These are phyloP conservation scores for Promerops cafer DNA, from an alignment of 2,113 vertebrate genomes.

Conservation along the genomic window DNA sequence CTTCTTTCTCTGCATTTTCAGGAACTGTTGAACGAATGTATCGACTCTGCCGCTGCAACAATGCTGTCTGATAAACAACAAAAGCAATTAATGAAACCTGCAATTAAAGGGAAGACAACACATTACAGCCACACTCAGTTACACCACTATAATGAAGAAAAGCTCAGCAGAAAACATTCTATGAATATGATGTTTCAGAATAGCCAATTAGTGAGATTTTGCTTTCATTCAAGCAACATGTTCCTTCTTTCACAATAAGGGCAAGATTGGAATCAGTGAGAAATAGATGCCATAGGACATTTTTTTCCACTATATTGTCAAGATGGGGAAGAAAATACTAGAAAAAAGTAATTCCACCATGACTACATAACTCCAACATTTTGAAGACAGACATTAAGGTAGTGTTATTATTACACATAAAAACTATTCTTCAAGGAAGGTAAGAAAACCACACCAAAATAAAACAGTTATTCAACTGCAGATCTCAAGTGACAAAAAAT, in stretches of 20 bases:
- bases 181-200: neutral
- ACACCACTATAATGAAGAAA: neutral
- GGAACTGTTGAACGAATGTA: slow-evolving; percentile 89
- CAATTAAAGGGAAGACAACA: neutral
- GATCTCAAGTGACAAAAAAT: neutral
- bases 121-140: neutral
- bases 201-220: neutral
- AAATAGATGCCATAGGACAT: neutral
- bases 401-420: neutral
- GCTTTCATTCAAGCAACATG: neutral
- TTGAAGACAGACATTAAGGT: neutral
- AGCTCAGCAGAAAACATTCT: neutral
- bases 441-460: neutral
- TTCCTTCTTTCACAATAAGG: neutral
- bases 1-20: slow-evolving; percentile 85
- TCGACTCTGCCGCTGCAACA: slow-evolving; percentile 84
- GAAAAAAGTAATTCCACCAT: neutral
- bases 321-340: neutral
- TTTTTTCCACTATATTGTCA: neutral
- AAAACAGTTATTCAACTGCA: neutral
- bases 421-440: neutral
- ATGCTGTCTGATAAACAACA: slow-evolving; percentile 78
- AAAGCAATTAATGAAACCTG: neutral
- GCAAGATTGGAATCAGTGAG: neutral
- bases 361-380: neutral